Evolutionary conservation across 1,140 invertebrate genomes (phyloP), one percentile per base, ranked within the genome.

Genomic region (Diachasma alloeum): DNA sequence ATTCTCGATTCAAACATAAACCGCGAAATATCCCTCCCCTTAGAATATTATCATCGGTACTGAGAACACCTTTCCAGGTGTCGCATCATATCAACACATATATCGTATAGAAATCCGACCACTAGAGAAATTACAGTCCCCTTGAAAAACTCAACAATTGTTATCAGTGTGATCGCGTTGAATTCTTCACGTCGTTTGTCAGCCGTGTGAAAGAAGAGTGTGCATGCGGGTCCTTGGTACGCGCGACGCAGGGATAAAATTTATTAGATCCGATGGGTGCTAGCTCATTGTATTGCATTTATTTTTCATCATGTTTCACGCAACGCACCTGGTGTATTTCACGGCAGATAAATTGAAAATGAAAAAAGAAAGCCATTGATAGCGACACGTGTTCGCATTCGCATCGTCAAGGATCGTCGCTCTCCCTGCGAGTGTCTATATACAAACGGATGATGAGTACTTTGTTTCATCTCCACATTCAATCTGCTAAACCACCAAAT

Each of bases 361-460:
- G 53, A 37, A 71, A 63, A 56, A 70, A 75, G 36, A 75, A 13
- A 75, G 42, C n/a, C 39, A 67, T 74, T 48, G 66, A 53, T 69
- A 15, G 67, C 22, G 72, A 63, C 74, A 75, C 74, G 74, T 75
- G 74, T 75, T 74, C 68, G 31, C 68, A 53, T 75, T 75, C 74
- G 46, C 73, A 75, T 46, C 66, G 44, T 75, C 74, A 69, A 68
- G 59, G 26, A 36, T 67, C 66, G 17, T 63, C 19, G 59, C 59
- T 8, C 39, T 53, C 46, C 69, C 69, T 11, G 22, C 22, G 24
- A 44, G 68, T 15, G 31, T 31, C 31, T 31, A 22, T 69, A 31
- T 36, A 36, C 39, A 42, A 42, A 11, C 9, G 39, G 9, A 4
- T 1, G 13, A 42, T 42, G 39, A 42, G 9, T 11, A 42, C 39